Conservation (phyloP, 2,797 vertebrate species). For the Sebastes miniatus region DNA sequence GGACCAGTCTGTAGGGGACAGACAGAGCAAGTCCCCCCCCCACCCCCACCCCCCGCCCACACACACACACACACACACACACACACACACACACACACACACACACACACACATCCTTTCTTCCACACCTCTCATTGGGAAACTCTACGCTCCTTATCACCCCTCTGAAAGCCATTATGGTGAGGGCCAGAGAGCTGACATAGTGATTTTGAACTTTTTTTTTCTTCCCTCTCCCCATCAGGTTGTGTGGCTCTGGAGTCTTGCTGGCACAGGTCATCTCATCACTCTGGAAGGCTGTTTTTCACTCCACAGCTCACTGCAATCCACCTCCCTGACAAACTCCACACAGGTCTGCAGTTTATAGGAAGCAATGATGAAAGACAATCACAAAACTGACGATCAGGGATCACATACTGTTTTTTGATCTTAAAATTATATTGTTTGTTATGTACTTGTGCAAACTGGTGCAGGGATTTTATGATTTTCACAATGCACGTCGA, state of each 20-base stretch:
- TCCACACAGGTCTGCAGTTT: neutral
- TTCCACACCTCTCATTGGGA: slow-evolving; percentile 12
- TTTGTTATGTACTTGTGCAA: neutral
- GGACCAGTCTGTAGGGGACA: neutral
- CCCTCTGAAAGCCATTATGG: slow-evolving; percentile 33
- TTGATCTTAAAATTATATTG: neutral
- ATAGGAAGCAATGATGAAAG: neutral
- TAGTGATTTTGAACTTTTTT: slow-evolving; percentile 40
- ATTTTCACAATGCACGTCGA: neutral
- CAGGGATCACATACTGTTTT: neutral
- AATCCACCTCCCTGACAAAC: neutral
- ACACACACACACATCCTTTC: neutral
- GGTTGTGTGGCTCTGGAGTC: neutral
- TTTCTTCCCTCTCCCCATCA: neutral
- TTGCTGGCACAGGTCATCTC: slow-evolving; percentile 3
- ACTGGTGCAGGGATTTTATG: neutral
- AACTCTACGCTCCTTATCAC: slow-evolving; percentile 35
- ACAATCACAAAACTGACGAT: neutral
- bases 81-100: neutral
- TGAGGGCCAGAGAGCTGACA: slow-evolving; percentile 36
- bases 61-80: too few species aligned
- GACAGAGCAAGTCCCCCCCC: neutral
- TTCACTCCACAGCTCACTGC: slow-evolving; percentile 2
- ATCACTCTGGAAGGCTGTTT: slow-evolving; percentile 16
- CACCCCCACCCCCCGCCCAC: too few species aligned